Percentiles rank a stretch among this genome's conserved stretches.
These are phyloP conservation scores for Piprites chloris DNA, from an alignment of 2,113 vertebrate species.

Conservation along the genomic window DNA sequence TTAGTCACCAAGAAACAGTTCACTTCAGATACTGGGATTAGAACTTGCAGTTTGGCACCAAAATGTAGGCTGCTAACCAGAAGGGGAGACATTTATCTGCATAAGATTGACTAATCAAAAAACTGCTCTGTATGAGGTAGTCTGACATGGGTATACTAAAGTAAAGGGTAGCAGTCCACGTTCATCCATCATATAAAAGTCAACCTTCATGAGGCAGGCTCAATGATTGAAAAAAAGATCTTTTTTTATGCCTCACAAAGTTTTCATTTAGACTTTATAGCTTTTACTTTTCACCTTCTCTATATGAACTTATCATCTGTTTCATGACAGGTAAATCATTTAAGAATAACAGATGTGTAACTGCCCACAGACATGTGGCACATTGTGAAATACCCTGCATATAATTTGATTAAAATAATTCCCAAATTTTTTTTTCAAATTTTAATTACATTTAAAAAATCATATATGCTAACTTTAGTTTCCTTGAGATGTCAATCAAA, in stretches of 20 bases:
- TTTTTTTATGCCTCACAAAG: conserved; percentile 5
- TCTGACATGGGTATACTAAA: conserved; percentile 10
- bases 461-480: not conserved
- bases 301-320: not conserved
- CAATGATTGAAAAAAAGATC: not conserved
- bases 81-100: not conserved
- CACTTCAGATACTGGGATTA: not conserved
- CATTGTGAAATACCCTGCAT: not conserved
- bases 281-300: conserved; percentile 12
- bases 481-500: not conserved
- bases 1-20: not conserved
- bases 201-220: not conserved
- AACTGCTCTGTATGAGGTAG: not conserved
- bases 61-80: not conserved
- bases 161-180: conserved; percentile 2
- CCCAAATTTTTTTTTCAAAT: not conserved
- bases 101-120: not conserved
- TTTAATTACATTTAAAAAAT: not conserved
- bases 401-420: not conserved
- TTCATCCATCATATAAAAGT: conserved; percentile 45
- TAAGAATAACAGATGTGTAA: not conserved
- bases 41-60: not conserved
- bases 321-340: conserved; percentile 27
- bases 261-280: conserved; percentile 30
- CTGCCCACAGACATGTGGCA: not conserved